Evolutionary conservation across 64 coral and sea anemone genomes (phyloP).

Genomic region (Actinia tenebrosa): DNA sequence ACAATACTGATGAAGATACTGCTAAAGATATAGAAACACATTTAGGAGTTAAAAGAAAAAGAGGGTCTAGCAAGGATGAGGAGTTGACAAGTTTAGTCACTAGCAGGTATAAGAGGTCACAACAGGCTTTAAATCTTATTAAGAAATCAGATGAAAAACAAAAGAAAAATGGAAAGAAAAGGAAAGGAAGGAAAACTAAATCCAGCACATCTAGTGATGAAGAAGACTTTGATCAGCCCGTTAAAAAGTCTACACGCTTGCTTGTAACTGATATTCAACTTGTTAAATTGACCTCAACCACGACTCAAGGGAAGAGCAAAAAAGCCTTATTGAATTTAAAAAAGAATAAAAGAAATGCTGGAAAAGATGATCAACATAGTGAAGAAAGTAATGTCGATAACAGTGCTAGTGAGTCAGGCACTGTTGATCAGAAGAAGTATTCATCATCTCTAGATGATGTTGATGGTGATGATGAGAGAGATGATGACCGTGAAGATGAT

Average conservation of each 20-base stretch:
- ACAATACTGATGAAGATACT: background rate
- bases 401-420: background rate
- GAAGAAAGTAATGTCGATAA: background rate
- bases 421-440: background rate
- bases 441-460: background rate
- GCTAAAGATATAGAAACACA: background rate
- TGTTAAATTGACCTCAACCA: background rate
- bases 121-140: slow-evolving; percentile 1
- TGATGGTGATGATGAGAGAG: slow-evolving; percentile 6
- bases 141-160: background rate
- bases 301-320: background rate
- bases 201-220: background rate
- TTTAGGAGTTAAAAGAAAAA: background rate
- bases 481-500: background rate
- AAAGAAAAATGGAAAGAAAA: slow-evolving; percentile 5
- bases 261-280: background rate
- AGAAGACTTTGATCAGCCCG: background rate
- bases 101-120: slow-evolving; percentile 18
- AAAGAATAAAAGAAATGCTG: background rate
- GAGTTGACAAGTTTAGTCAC: background rate
- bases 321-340: background rate
- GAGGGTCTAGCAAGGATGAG: background rate
- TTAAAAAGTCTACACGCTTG: background rate
- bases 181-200: background rate
- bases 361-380: background rate